These are phyloP conservation scores for Barbus barbus DNA, from an alignment of 2,113 vertebrate genomes.

Conservation along the genomic window DNA sequence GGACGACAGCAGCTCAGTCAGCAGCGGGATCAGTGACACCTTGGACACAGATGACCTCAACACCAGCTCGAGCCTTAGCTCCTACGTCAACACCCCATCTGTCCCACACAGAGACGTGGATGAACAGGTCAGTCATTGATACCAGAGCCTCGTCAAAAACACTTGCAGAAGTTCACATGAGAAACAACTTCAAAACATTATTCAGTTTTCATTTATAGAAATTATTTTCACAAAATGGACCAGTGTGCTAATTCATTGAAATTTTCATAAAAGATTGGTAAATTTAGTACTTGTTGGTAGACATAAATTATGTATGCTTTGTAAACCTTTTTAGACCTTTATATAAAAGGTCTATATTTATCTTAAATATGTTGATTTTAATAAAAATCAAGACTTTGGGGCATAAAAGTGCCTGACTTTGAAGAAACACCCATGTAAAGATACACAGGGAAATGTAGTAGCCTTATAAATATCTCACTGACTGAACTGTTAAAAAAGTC, in stretches of 20 bases:
- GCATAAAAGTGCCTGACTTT: not conserved
- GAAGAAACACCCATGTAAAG: not conserved
- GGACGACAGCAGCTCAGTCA: constrained; percentile 91
- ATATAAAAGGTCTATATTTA: not conserved
- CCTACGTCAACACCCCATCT: constrained; percentile 80
- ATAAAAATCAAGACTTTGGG: not conserved
- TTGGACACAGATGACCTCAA: constrained; percentile 87
- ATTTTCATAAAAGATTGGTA: not conserved
- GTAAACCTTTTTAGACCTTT: not conserved
- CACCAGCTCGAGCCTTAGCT: constrained; percentile 84
- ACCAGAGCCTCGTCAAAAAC: not conserved
- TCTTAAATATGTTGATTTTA: not conserved
- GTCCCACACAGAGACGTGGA: constrained; percentile 77
- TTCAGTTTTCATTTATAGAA: too few species aligned
- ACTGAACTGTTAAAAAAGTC: not conserved
- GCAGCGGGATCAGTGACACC: constrained; percentile 88
- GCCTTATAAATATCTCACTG: not conserved
- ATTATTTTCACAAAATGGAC: too few species aligned
- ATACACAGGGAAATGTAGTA: not conserved
- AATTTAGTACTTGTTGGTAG: not conserved
- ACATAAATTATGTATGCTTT: not conserved
- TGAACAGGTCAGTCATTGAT: constrained; percentile 70
- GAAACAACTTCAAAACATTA: not conserved
- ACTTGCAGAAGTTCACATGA: constrained; percentile 6
- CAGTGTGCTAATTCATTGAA: not conserved